Evolutionary conservation across 2,797 vertebrate genomes (phyloP).

Genomic region (Enteromius thamalakanensis): DNA sequence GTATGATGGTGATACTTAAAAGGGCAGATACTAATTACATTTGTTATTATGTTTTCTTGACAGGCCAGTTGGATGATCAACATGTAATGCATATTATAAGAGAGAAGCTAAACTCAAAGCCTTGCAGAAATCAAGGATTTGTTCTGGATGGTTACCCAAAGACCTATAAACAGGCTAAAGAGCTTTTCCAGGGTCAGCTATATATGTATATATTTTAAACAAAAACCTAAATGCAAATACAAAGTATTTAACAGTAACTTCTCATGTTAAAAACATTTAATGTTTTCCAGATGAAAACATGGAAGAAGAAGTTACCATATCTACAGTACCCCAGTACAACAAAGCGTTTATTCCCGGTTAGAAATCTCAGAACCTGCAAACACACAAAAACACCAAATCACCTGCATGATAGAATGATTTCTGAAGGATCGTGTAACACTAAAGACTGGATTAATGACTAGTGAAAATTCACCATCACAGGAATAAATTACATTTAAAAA

Average conservation of each 20-base stretch:
- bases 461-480: background rate
- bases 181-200: constrained; percentile 81
- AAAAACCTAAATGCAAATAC: background rate
- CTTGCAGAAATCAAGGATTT: constrained; percentile 92
- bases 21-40: background rate
- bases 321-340: constrained; percentile 74
- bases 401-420: background rate
- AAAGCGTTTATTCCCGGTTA: constrained; percentile 86
- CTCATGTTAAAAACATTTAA: too few species aligned
- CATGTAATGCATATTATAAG: constrained; percentile 78
- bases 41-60: constrained; percentile 24
- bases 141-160: constrained; percentile 89
- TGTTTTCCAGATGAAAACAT: constrained; percentile 72
- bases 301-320: constrained; percentile 67
- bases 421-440: background rate
- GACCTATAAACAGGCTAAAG: constrained; percentile 83
- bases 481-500: background rate
- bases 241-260: background rate
- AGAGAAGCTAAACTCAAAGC: constrained; percentile 86
- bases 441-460: background rate
- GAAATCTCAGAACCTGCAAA: constrained; percentile 25
- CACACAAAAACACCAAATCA: background rate
- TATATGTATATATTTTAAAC: background rate
- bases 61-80: constrained; percentile 80
- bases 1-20: background rate